Evolutionary conservation across 2,888 invertebrate genomes (phyloP).

Genomic region (Epirrhoe tristata): DNA sequence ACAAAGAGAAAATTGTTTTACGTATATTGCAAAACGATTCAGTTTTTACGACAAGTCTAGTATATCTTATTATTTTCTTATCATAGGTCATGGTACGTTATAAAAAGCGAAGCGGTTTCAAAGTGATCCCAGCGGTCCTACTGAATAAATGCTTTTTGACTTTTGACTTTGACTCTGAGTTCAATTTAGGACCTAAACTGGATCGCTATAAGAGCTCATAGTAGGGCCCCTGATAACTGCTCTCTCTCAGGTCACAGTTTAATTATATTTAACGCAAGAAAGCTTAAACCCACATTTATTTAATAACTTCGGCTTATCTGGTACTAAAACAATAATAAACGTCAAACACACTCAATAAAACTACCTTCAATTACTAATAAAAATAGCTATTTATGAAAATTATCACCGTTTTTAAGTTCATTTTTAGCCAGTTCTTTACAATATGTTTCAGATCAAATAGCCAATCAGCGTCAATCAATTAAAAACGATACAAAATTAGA

Average conservation of each 20-base stretch:
- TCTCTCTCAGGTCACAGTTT: slow-evolving; percentile 3
- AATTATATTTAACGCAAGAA: slow-evolving; percentile 2
- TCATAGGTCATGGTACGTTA: no score
- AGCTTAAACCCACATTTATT: slow-evolving; percentile 8
- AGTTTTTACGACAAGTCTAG: no score
- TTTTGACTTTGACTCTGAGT: no score
- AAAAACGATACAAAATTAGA: slow-evolving; percentile 13
- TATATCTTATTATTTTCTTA: no score
- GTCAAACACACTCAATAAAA: slow-evolving; percentile 12
- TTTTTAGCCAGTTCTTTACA: slow-evolving; percentile 3
- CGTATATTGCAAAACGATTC: no score
- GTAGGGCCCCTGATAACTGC: no score
- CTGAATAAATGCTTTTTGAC: no score
- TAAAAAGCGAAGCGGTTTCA: no score
- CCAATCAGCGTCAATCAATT: slow-evolving; percentile 18
- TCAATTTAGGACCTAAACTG: no score
- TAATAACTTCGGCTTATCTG: slow-evolving; percentile 15
- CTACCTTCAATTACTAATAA: slow-evolving; percentile 8
- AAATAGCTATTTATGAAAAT: slow-evolving; percentile 23
- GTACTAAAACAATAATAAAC: slow-evolving; percentile 22
- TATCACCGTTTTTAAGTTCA: slow-evolving; percentile 6
- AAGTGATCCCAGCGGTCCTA: no score
- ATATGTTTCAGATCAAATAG: neutral
- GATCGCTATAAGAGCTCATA: no score
- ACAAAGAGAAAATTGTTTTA: no score